Conservation (phyloP, 1,140 invertebrate species). For the Euwallacea fornicatus region DNA sequence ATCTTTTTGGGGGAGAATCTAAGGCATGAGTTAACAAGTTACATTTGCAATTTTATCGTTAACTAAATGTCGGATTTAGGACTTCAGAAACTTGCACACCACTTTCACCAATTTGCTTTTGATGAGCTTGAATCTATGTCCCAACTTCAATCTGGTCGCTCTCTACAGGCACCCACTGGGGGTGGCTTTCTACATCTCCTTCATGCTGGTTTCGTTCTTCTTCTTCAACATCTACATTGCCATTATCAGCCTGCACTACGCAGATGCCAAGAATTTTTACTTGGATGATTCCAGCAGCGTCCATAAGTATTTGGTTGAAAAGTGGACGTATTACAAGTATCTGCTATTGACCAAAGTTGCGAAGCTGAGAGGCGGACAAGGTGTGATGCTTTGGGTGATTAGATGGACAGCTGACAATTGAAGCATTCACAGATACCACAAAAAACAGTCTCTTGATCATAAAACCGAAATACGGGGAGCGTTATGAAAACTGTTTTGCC, state of each 20-base stretch:
- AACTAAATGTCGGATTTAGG: background rate
- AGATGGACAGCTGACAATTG: background rate
- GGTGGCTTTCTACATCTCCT: slow-evolving; percentile 32
- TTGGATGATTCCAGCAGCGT: slow-evolving; percentile 22
- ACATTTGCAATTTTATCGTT: background rate
- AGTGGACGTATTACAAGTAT: slow-evolving; percentile 35
- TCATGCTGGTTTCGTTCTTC: slow-evolving; percentile 36
- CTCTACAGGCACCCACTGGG: slow-evolving; percentile 25
- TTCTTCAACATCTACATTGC: slow-evolving; percentile 39
- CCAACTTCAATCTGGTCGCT: slow-evolving; percentile 22
- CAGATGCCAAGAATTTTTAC: slow-evolving; percentile 33
- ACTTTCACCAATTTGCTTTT: slow-evolving; percentile 33
- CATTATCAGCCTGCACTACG: slow-evolving; percentile 39
- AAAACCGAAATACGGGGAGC: slow-evolving; percentile 33
- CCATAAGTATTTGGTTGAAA: slow-evolving; percentile 27
- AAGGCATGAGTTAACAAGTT: background rate
- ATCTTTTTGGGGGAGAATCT: slow-evolving; percentile 36
- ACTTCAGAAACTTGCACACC: slow-evolving; percentile 32
- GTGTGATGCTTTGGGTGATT: background rate
- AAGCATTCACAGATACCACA: no score
- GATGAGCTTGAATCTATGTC: slow-evolving; percentile 18
- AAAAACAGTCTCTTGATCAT: slow-evolving; percentile 13
- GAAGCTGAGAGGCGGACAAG: slow-evolving; percentile 17
- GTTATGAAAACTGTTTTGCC: slow-evolving; percentile 34
- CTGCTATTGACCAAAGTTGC: slow-evolving; percentile 20